A percentile compares a stretch with the other conserved stretches of the same genome.
phyloP scores from a whole-genome alignment of 2,888 invertebrate species.

The Xylota sylvarum region DNA sequence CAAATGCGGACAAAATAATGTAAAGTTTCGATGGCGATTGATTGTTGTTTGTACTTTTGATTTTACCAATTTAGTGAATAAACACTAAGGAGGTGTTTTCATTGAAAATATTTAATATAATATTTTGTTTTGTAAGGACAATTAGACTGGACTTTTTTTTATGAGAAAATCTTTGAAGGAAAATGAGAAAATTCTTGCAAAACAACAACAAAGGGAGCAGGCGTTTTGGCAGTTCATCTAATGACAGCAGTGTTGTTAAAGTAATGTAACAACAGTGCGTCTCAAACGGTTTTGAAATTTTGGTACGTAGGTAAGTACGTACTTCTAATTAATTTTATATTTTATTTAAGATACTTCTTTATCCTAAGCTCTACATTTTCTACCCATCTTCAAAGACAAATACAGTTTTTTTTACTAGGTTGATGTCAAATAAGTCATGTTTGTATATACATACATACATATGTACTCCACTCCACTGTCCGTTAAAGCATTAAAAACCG shows the following conservation, averaged over 20 bases:
- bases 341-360: no score
- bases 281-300: neutral
- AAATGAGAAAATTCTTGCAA: conserved; percentile 59
- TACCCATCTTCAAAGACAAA: no score
- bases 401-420: no score
- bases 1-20: conserved; percentile 67
- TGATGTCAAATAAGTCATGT: no score
- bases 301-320: no score
- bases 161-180: conserved; percentile 27
- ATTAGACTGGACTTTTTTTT: neutral
- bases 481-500: no score
- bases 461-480: no score
- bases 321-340: no score
- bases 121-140: neutral
- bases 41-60: conserved; percentile 30
- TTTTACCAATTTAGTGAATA: conserved; percentile 26
- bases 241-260: neutral
- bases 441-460: no score
- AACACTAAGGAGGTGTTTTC: conserved; percentile 43
- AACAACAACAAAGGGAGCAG: conserved; percentile 66
- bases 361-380: no score
- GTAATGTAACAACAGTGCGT: neutral
- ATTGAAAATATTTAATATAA: conserved; percentile 34
- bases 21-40: conserved; percentile 73
- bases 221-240: conserved; percentile 31